A percentile compares a stretch with the other conserved stretches of the same genome.
Conservation (phyloP, 2,888 invertebrate genomes). For the Arctia plantaginis region DNA sequence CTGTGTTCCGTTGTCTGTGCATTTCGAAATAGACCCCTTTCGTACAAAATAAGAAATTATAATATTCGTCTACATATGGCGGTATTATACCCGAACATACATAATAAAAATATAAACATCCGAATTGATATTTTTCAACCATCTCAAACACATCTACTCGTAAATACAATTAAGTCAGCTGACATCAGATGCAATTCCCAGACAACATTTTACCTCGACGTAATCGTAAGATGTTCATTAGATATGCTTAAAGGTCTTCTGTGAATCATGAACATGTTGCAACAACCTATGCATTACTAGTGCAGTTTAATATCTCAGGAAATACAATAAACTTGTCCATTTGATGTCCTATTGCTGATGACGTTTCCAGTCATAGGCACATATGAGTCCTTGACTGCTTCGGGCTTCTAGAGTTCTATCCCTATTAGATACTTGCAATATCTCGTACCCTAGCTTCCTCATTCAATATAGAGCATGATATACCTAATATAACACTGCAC, state of each 20-base stretch:
- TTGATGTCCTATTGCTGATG: neutral
- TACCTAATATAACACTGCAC: too few relatives aligned
- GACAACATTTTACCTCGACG: neutral
- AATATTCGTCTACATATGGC: too few relatives aligned
- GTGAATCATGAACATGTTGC: constrained; percentile 1
- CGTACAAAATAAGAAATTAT: too few relatives aligned
- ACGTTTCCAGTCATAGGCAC: too few relatives aligned
- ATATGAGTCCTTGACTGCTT: neutral
- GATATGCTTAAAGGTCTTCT: neutral
- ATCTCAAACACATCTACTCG: neutral
- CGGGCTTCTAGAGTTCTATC: neutral
- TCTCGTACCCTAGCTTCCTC: neutral
- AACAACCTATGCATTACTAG: neutral
- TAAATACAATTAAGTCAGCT: constrained; percentile 5
- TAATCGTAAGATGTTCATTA: neutral
- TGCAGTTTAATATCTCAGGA: neutral
- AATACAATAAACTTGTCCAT: neutral
- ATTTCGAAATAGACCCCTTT: too few relatives aligned
- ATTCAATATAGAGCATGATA: neutral
- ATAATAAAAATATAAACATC: too few relatives aligned
- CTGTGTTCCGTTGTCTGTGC: too few relatives aligned
- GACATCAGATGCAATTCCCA: constrained; percentile 5
- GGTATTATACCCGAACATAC: too few relatives aligned
- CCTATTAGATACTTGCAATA: neutral
- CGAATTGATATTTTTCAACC: too few relatives aligned